Conservation (phyloP, 2,113 vertebrate species). For the Noturus placidus region DNA sequence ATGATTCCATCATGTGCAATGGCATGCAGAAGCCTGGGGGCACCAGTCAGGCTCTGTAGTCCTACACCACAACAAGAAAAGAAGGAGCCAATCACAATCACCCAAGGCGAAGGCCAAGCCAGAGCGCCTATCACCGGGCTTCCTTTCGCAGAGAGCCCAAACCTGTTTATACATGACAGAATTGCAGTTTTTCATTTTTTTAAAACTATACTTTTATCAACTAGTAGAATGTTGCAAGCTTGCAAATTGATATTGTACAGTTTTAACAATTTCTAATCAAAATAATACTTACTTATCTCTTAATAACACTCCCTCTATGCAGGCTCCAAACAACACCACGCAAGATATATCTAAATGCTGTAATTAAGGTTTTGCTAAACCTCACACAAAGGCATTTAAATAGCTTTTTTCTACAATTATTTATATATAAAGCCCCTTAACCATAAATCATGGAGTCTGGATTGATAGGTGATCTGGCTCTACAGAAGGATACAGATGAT, state of each 20-base stretch:
- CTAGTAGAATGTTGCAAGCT: not conserved
- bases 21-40: constrained; percentile 90
- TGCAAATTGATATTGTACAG: not conserved
- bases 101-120: constrained; percentile 95
- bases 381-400: not conserved
- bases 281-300: constrained; percentile 88
- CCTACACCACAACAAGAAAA: constrained; percentile 96
- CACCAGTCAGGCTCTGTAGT: constrained; percentile 92
- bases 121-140: constrained; percentile 86
- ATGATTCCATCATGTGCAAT: constrained; percentile 91
- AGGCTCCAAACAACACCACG: constrained; percentile 90
- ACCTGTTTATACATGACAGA: constrained; percentile 67
- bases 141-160: constrained; percentile 84
- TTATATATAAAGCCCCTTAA: not conserved
- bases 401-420: not conserved
- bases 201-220: not conserved
- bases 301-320: constrained; percentile 90
- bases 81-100: constrained; percentile 96
- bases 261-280: not conserved
- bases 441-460: not conserved
- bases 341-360: constrained; percentile 82
- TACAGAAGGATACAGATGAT: constrained; percentile 90
- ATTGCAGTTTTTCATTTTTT: not conserved
- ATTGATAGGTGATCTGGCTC: not conserved
- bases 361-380: constrained; percentile 56